Percentiles rank a stretch among this genome's conserved stretches.
Conservation (phyloP, 2,797 vertebrate genomes). For the Simalia tracyae region DNA sequence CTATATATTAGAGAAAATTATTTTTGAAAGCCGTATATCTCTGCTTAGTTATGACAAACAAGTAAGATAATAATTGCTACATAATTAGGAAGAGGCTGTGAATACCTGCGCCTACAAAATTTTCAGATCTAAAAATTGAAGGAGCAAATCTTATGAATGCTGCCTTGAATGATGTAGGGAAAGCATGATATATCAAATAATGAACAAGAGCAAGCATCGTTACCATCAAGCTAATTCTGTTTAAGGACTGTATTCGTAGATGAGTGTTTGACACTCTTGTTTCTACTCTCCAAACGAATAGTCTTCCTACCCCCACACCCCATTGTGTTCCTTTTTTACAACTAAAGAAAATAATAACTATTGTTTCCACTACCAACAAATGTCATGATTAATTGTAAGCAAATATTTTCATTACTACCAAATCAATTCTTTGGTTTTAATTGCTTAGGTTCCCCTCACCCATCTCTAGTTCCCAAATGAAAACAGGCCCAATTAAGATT, state of each 20-base stretch:
- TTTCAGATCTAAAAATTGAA: not conserved
- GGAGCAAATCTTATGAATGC: not conserved
- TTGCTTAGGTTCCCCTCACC: not conserved
- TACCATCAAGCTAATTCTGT: not conserved
- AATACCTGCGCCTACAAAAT: not conserved
- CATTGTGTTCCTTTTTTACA: not conserved
- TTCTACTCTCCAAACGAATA: not conserved
- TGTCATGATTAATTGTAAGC: conserved; percentile 59
- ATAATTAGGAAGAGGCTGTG: not conserved
- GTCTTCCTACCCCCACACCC: not conserved
- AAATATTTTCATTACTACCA: conserved; percentile 64
- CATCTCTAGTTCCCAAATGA: not conserved
- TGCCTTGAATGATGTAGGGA: not conserved
- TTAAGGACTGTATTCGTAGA: not conserved
- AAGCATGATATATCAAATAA: not conserved
- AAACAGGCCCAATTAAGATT: conserved; percentile 44
- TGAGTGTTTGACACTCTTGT: not conserved
- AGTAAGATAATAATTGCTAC: not conserved
- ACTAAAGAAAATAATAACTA: conserved; percentile 56
- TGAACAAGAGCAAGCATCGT: not conserved
- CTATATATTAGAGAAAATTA: not conserved
- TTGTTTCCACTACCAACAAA: conserved; percentile 49
- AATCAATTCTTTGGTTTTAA: conserved; percentile 38
- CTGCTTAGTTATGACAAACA: not conserved
- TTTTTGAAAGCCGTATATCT: not conserved